Evolutionary conservation across 64 coral and sea anemone genomes (phyloP), one percentile per base, ranked within the genome.

Genomic region (Hydrozoanthus tunicans): DNA sequence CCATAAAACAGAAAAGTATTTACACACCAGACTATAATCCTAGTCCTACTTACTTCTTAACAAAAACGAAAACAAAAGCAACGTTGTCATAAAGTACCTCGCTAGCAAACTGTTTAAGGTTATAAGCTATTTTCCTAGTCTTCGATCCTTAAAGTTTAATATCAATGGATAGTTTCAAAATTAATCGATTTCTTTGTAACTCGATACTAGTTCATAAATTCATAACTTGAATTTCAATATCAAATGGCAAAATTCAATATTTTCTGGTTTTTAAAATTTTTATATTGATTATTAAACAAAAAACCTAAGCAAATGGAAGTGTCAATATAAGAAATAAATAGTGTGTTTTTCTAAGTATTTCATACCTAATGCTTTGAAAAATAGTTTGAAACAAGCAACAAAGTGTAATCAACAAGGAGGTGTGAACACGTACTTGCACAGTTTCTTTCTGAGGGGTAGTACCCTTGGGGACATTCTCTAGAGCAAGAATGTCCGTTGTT

Each of bases 401-500:
- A 52, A 12, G 54, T 14, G 1, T 52, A 79, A 79, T 5, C 7
- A 14, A 17, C 24, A 27, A 56, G 56, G n/a, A 24, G 5, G 0
- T 59, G 4, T 86, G 9, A 23, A 32, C 17, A 26, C 84, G 12
- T 88, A 88, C 84, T 88, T 88, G 84, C 56, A 10, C 84, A 88
- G 52, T 43, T 57, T 13, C 69, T 54, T 59, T 11, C 84, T 13
- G 84, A 88, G 0, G 84, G 67, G 11, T 88, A 88, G 70, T 74
- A 75, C 56, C 84, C 84, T 13, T 88, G 24, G 24, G 84, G 84
- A 14, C 84, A 88, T 4, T 72, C n/a, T 73, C 84, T 67, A 59
- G 73, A 88, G 12, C 84, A 88, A 3, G 84, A 88, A 3, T 88
- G 84, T 3, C 84, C 84, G 10, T 88, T 88, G 68, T 59, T 74